Evolutionary conservation across 2,797 vertebrate species (phyloP), one percentile per base, ranked within the genome.

Genomic region (Typhlichthys subterraneus): DNA sequence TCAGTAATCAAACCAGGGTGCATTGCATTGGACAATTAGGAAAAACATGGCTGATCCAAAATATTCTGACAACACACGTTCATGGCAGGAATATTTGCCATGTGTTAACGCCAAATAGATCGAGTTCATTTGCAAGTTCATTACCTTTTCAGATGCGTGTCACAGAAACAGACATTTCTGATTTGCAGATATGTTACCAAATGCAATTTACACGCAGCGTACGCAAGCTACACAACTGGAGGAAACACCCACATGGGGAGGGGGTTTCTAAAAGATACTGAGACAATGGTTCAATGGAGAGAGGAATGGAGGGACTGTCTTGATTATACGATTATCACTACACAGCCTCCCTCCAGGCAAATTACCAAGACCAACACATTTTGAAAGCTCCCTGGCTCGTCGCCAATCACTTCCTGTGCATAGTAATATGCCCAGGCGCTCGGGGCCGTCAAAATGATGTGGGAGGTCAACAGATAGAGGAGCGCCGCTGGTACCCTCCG

Each of bases 351-450:
- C 83, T 80, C 69, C 73, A 82, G 79, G 81, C 80, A 76, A 79
- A 85, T 86, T 86, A 61, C 70, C 57, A 72, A 87, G 80, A 85
- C 76, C 60, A 86, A 85, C 81, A 84, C 75, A 75, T 82, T 88
- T 79, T 69, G 72, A 76, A 61, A 73, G 70, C 58, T 63, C 61
- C 59, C 59, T 67, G 69, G 82, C 76, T 70, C 57, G 15, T 59
- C 78, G 83, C 81, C 83, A 76, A 54, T 83, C 66, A 69, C 61
- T 62, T 59, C 62, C 67, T 72, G 49, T 56, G 80, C 78, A 85
- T 81, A 79, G 59, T 66, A 84, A 88, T 84, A 65, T 65, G 59
- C 45, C 66, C 76, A 70, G 68, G 79, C 68, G 81, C 76, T 77
- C 63, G 61, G 48, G 52, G 70, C 76, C 75, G 75, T 53, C 53